Evolutionary conservation across 92 coral and sea anemone species (phyloP), one percentile per base, ranked within the genome.

Genomic region (Zoanthus sociatus): DNA sequence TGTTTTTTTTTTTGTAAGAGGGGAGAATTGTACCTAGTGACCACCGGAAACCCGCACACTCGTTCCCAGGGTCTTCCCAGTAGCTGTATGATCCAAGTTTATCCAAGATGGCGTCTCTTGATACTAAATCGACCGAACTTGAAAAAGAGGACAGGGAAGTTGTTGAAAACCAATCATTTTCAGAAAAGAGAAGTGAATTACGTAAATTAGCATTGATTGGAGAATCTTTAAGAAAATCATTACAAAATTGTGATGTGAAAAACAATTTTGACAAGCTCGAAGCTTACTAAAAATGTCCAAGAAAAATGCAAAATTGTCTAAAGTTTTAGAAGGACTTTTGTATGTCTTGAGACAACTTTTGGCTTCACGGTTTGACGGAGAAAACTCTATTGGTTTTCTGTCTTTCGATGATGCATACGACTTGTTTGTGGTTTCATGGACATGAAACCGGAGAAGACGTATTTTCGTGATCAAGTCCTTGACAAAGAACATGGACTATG

Each of bases 101-200:
- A 71, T 71, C 53, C 76, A 71, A 71, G 51, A 71, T 71, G 76
- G 76, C 76, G 76, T n/a, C n/a, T n/a, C n/a, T n/a, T n/a, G n/a
- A n/a, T n/a, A n/a, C n/a, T n/a, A 37, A 44, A 15, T 71, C 76
- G 42, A 71, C 33, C 42, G 76, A 71, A 42, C 76, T 71, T 71
- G 76, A 32, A 30, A 71, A 32, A 71, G 51, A 71, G 42, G 76
- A 71, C 33, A 32, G 51, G n/a, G 20, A 51, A 71, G n/a, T n/a
- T n/a, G 18, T 71, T 71, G 46, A 71, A 32, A 71, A 32, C 4
- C 76, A 37, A 71, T 37, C 76, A 37, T 71, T 71, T 37, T 30
- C 76, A 71, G 76, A 71, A 71, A 71, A 71, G 76, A 71, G 53
- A 51, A 71, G 76, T 71, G 21, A 71, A n/a, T 32, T 71, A 30